Percentiles rank a stretch among this genome's conserved stretches.
Evolutionary conservation across 64 coral and sea anemone genomes (phyloP).

Genomic region (Montipora capricornis): DNA sequence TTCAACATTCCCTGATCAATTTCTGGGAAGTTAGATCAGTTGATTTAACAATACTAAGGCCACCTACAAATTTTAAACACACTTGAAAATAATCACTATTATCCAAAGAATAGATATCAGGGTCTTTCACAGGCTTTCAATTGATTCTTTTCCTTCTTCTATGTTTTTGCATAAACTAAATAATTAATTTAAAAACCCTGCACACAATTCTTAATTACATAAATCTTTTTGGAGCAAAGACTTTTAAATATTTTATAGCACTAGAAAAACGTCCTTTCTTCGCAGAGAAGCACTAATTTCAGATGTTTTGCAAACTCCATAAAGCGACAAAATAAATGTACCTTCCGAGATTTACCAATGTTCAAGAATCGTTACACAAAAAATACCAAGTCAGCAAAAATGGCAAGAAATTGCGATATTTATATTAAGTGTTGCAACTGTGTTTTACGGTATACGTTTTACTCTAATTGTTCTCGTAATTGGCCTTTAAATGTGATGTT

Average conservation of each 20-base stretch:
- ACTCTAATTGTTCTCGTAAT: too few species aligned
- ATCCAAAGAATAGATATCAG: not conserved
- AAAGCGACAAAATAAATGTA: too few species aligned
- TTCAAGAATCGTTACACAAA: not conserved
- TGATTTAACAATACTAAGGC: too few species aligned
- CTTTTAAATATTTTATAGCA: conserved; percentile 19
- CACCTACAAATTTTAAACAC: too few species aligned
- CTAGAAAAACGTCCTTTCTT: not conserved
- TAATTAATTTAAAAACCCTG: not conserved
- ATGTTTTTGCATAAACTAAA: not conserved
- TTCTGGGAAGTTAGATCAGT: too few species aligned
- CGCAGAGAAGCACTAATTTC: not conserved
- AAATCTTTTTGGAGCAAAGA: not conserved
- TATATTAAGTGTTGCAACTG: too few species aligned
- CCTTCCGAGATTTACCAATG: not conserved
- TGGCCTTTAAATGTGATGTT: too few species aligned
- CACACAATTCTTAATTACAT: not conserved
- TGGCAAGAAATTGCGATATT: not conserved
- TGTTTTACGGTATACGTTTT: too few species aligned
- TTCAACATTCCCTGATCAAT: too few species aligned
- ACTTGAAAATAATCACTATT: too few species aligned
- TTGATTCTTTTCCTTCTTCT: not conserved
- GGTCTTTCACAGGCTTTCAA: not conserved
- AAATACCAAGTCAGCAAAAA: not conserved
- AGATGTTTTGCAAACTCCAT: too few species aligned